Evolutionary conservation across 2,113 vertebrate genomes (phyloP), one percentile per base, ranked within the genome.

Genomic region (Brienomyrus longianalis): DNA sequence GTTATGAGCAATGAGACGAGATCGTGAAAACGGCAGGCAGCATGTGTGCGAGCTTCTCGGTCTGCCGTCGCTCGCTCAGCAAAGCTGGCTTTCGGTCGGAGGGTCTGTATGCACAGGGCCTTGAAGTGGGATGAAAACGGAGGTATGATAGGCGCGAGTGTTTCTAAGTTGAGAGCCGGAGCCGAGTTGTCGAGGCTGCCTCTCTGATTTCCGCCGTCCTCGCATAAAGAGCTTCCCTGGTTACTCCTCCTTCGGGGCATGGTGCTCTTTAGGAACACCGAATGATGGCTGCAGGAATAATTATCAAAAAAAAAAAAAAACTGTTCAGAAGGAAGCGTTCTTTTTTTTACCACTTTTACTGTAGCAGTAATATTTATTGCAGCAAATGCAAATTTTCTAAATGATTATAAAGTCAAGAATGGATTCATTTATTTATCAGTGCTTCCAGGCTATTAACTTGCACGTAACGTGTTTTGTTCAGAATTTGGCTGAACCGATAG

Each of bases 1-100:
- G 39, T 86, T 86, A 86, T 88, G 31, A 45, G 21, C 51, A 6
- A 88, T 88, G 88, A 89, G 74, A 43, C 85, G 23, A 35, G 10
- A 9, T 7, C n/a, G 31, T 23, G 77, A 89, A 19, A 19, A n/a
- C 47, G 17, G 70, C 31, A 52, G 74, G 15, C 48, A 2, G 50
- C 1, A 10, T 39, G 17, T n/a, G 17, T 5, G 85, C 27, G 4
- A 21, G 45, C 80, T 39, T 39, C 39, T 39, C 39, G 39, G 39
- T 39, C 39, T 39, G 39, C 39, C 39, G 39, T 2, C 6, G 21
- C 83, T 84, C 23, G 43, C 77, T 89, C 3, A 1, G 5, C 51
- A 56, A 54, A 43, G 51, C 8, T 27, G 3, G 54, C n/a, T 23
- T 23, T 35, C 83, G 10, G 27, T 23, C 51, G 35, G 27, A 15